Base-by-base conservation (phyloP, 2,113 vertebrate species). In the Poeciliopsis turrubarensis region DNA sequence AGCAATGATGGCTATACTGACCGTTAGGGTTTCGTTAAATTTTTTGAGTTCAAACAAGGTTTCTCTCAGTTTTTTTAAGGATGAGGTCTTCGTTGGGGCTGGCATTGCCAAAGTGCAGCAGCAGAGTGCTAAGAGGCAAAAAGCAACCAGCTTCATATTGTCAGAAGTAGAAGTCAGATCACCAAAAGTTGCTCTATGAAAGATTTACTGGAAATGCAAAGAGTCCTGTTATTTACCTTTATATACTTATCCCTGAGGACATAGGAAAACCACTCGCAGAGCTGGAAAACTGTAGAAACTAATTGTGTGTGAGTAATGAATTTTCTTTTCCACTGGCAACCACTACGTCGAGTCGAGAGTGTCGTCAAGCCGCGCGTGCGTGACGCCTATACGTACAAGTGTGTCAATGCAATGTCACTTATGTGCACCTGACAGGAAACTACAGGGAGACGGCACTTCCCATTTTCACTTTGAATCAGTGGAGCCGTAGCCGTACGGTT, bases 301-400 rank as follows among this genome's bases (percentile, higher is more conserved):
- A 95, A n/a, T 57, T 57, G 90, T 93, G 77, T 64, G 93, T 97
- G 96, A 97, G 94, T 98, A 97, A 97, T 95, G 84, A 90, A 95
- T 96, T 97, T 98, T 97, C 97, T 97, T 98, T 99, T 99, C 97
- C 97, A 96, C 91, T 96, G 95, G 95, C 95, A 93, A 92, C 93
- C 90, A 93, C 89, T 91, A 92, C 92, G 91, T 93, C 37, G 89
- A 89, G 87, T 39, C 83, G 86, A 91, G 68, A 88, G 72, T 91
- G 86, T 29, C 84, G 89, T 92, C 87, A 68, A 68, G 93, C 77
- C 29, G 84, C 85, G 93, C 78, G 84, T 94, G 95, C 85, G 96
- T 95, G 94, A 95, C 95, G 94, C 94, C 95, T 92, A 77, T 79
- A 94, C 94, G 95, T 95, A 66, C 83, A 85, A 90, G 92, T 92